Evolutionary conservation across 2,888 invertebrate genomes (phyloP).

Genomic region (Teinopalpus imperialis): DNA sequence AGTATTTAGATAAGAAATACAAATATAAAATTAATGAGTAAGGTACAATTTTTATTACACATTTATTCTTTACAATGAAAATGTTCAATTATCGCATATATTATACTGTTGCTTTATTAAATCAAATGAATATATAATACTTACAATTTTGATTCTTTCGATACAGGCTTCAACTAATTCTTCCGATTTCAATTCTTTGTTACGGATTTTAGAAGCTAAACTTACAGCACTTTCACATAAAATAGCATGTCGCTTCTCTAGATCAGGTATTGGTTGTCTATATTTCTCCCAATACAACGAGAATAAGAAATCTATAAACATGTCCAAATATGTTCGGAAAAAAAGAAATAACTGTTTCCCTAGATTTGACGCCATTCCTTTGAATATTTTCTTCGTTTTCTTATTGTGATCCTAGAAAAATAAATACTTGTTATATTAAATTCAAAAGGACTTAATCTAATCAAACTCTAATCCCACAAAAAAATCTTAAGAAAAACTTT

Average conservation of each 20-base stretch:
- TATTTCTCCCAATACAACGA: slow-evolving; percentile 57
- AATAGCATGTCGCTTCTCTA: slow-evolving; percentile 56
- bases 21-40: no score
- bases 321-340: slow-evolving; percentile 57
- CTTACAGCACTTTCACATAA: slow-evolving; percentile 84
- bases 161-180: slow-evolving; percentile 88
- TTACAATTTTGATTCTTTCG: slow-evolving; percentile 87
- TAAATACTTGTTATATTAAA: background rate
- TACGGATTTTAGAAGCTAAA: slow-evolving; percentile 85
- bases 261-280: slow-evolving; percentile 51
- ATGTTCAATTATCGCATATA: no score
- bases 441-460: no score
- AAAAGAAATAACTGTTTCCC: slow-evolving; percentile 53
- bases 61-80: no score
- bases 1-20: no score
- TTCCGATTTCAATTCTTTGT: slow-evolving; percentile 83
- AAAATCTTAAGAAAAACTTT: no score
- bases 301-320: slow-evolving; percentile 58
- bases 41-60: no score
- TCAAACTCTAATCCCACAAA: no score
- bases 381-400: slow-evolving; percentile 59
- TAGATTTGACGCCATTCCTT: slow-evolving; percentile 56
- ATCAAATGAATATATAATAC: slow-evolving; percentile 28
- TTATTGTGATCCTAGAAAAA: slow-evolving; percentile 46
- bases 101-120: no score